Evolutionary conservation across 2,888 invertebrate species (phyloP).

Genomic region (Drosophila suboccidentalis): DNA sequence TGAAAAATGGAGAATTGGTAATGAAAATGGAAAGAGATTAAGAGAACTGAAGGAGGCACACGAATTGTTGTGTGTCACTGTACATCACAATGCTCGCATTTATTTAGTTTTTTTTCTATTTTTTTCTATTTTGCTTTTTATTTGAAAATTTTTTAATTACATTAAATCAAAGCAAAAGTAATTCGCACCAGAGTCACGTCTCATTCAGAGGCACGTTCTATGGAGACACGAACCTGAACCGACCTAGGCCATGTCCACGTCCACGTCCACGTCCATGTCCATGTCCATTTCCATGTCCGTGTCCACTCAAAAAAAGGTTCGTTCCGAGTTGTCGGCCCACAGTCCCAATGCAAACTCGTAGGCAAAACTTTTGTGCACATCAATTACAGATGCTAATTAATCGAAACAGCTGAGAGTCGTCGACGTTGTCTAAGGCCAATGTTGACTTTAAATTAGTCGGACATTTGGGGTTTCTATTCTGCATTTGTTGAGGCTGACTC

Average conservation of each 20-base stretch:
- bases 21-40: background rate
- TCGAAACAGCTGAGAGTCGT: constrained; percentile 69
- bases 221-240: constrained; percentile 40
- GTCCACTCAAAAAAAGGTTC: constrained; percentile 52
- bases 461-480: constrained; percentile 19
- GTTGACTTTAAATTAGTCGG: constrained; percentile 48
- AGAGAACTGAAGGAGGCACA: background rate
- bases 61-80: constrained; percentile 30
- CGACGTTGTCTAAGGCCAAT: constrained; percentile 27
- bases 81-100: constrained; percentile 48
- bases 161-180: constrained; percentile 83
- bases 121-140: constrained; percentile 51
- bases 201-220: constrained; percentile 66
- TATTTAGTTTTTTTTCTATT: constrained; percentile 47
- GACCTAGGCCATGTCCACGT: constrained; percentile 45
- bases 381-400: constrained; percentile 85
- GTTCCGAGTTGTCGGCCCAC: constrained; percentile 45
- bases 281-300: constrained; percentile 25
- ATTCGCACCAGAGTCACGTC: constrained; percentile 83
- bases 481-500: constrained; percentile 8
- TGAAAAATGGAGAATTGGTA: constrained; percentile 70
- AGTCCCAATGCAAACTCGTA: constrained; percentile 67
- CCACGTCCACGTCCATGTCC: constrained; percentile 34
- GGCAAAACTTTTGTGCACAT: constrained; percentile 82
- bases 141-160: constrained; percentile 80